These are phyloP conservation scores for Drosophila merina DNA, from an alignment of 2,888 invertebrate genomes.

Conservation along the genomic window DNA sequence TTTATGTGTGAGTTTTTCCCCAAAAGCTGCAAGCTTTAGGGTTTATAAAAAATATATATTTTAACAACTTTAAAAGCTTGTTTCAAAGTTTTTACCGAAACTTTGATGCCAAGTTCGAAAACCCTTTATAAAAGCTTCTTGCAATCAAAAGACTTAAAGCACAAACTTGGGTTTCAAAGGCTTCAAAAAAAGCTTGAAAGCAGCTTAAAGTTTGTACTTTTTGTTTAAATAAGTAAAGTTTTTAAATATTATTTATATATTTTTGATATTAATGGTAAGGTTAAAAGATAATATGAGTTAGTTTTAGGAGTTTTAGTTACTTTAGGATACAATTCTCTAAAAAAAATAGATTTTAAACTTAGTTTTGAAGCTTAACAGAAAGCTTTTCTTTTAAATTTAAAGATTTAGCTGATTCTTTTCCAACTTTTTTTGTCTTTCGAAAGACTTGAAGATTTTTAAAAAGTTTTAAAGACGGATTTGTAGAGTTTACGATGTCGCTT, in stretches of 20 bases:
- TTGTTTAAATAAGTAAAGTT: background rate
- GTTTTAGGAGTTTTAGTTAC: no score
- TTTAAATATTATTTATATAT: background rate
- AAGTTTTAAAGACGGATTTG: no score
- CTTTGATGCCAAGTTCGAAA: background rate
- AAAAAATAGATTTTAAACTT: no score
- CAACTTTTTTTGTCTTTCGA: no score
- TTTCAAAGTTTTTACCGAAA: background rate
- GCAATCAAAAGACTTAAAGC: conserved; percentile 8
- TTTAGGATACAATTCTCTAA: no score
- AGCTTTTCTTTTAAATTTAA: no score
- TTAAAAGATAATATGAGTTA: no score
- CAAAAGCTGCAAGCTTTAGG: conserved; percentile 29
- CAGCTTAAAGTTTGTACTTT: background rate
- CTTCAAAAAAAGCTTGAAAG: background rate
- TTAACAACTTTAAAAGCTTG: background rate
- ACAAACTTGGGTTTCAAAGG: conserved; percentile 3
- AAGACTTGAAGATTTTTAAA: no score
- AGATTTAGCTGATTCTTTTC: no score
- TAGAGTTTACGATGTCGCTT: no score
- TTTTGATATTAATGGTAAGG: no score
- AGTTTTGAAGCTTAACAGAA: no score
- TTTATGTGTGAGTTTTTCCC: conserved; percentile 37
- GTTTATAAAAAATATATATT: background rate
- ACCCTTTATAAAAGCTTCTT: background rate